Conservation (phyloP, 2,888 invertebrate genomes). For the Siphonodentalium dalli region DNA sequence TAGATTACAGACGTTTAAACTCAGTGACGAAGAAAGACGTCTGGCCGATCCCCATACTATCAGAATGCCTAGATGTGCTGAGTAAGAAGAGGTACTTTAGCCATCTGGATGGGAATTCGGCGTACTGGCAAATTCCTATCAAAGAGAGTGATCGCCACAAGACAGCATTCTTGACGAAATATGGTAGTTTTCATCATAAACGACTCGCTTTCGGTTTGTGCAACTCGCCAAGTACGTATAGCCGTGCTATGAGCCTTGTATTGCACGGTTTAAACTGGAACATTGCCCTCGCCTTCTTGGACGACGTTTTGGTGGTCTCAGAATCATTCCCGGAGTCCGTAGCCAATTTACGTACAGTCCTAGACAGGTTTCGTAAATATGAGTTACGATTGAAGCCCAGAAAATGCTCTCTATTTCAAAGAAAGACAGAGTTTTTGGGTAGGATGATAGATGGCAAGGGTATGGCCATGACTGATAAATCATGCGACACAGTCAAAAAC, state of each 20-base stretch:
- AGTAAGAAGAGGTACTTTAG: too few species aligned
- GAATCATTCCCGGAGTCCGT: constrained; percentile 6
- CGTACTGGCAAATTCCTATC: too few species aligned
- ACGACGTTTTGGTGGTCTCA: constrained; percentile 26
- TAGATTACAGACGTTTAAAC: too few species aligned
- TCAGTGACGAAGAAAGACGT: too few species aligned
- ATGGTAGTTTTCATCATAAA: constrained; percentile 23
- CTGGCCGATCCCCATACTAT: too few species aligned
- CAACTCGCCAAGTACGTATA: constrained; percentile 26
- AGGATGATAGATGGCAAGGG: not conserved
- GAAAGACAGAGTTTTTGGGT: constrained; percentile 1
- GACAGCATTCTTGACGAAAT: constrained; percentile 27
- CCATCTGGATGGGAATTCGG: too few species aligned
- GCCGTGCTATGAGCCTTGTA: constrained; percentile 15
- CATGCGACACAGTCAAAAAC: not conserved
- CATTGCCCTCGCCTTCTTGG: constrained; percentile 20
- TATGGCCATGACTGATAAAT: not conserved
- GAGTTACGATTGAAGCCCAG: constrained; percentile 16
- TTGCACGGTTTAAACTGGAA: constrained; percentile 16
- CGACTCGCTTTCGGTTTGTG: constrained; percentile 26
- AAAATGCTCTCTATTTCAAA: constrained; percentile 2
- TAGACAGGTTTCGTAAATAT: not conserved
- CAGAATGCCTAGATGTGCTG: too few species aligned
- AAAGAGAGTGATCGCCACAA: constrained; percentile 20
- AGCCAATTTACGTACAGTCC: constrained; percentile 6